Conservation (phyloP, 2,888 invertebrate genomes). For the Drosophila cyrtoloma region DNA sequence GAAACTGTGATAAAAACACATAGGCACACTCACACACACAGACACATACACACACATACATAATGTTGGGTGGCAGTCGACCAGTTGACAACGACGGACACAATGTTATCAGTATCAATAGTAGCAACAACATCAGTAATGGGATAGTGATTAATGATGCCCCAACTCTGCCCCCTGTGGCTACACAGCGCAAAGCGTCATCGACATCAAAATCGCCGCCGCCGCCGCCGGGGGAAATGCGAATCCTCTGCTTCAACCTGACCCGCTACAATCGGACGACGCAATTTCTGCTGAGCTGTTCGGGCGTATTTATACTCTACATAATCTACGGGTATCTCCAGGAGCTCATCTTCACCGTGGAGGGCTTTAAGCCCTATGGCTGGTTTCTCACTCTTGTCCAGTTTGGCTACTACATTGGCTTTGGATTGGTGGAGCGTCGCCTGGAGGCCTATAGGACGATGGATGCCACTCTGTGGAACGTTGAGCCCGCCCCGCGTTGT, state of each 20-base stretch:
- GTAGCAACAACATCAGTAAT: slow-evolving; percentile 16
- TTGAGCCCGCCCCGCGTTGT: slow-evolving; percentile 87
- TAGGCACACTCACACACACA: slow-evolving; percentile 1
- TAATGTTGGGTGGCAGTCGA: slow-evolving; percentile 40
- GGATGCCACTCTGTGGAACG: slow-evolving; percentile 42
- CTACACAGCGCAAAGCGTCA: slow-evolving; percentile 50
- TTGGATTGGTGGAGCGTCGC: slow-evolving; percentile 91
- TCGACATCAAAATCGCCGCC: slow-evolving; percentile 33
- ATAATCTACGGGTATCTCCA: slow-evolving; percentile 95
- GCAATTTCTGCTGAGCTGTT: slow-evolving; percentile 92
- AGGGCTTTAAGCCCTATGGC: slow-evolving; percentile 95
- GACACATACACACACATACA: slow-evolving; percentile 15
- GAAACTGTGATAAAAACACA: slow-evolving; percentile 41
- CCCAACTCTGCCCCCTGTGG: background rate
- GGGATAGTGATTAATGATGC: slow-evolving; percentile 15
- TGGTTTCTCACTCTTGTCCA: slow-evolving; percentile 97
- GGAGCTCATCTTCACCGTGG: slow-evolving; percentile 96
- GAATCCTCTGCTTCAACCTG: slow-evolving; percentile 91
- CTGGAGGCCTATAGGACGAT: slow-evolving; percentile 85
- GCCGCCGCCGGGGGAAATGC: slow-evolving; percentile 85
- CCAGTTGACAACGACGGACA: slow-evolving; percentile 36
- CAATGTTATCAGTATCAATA: slow-evolving; percentile 66
- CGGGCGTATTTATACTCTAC: slow-evolving; percentile 94
- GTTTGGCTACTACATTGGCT: slow-evolving; percentile 93
- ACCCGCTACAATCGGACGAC: slow-evolving; percentile 87